phyloP scores from a whole-genome alignment of 2,888 invertebrate genomes.

The Ctenicera cuprea region DNA sequence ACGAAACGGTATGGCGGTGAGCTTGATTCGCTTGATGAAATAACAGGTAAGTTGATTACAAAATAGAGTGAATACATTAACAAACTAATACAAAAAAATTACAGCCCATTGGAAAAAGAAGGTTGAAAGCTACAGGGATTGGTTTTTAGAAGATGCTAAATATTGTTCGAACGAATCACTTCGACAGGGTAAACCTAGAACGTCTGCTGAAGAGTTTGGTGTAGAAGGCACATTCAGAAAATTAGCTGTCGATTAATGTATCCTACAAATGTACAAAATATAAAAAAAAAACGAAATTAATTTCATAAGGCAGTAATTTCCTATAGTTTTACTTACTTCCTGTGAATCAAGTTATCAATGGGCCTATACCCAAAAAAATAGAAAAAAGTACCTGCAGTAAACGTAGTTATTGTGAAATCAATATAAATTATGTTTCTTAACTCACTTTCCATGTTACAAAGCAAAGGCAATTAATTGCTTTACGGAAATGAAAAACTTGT shows the following conservation, averaged over 20 bases:
- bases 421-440: too few relatives aligned
- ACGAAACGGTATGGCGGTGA: slow-evolving; percentile 81
- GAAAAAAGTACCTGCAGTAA: too few relatives aligned
- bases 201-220: slow-evolving; percentile 75
- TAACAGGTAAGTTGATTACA: slow-evolving; percentile 61
- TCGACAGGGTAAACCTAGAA: slow-evolving; percentile 74
- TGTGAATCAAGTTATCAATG: too few relatives aligned
- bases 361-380: too few relatives aligned
- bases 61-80: background rate
- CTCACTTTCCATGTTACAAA: too few relatives aligned
- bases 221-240: slow-evolving; percentile 75
- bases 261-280: too few relatives aligned
- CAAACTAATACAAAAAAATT: background rate
- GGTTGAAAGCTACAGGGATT: slow-evolving; percentile 74
- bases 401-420: too few relatives aligned
- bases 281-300: too few relatives aligned
- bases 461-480: too few relatives aligned
- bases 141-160: slow-evolving; percentile 74
- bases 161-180: slow-evolving; percentile 73
- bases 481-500: too few relatives aligned
- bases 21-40: slow-evolving; percentile 72
- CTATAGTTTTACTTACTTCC: too few relatives aligned
- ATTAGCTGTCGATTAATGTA: slow-evolving; percentile 72
- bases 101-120: slow-evolving; percentile 75
- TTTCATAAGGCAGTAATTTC: too few relatives aligned